phyloP scores from a whole-genome alignment of 2,888 invertebrate species.

The Melinaea menophilus region DNA sequence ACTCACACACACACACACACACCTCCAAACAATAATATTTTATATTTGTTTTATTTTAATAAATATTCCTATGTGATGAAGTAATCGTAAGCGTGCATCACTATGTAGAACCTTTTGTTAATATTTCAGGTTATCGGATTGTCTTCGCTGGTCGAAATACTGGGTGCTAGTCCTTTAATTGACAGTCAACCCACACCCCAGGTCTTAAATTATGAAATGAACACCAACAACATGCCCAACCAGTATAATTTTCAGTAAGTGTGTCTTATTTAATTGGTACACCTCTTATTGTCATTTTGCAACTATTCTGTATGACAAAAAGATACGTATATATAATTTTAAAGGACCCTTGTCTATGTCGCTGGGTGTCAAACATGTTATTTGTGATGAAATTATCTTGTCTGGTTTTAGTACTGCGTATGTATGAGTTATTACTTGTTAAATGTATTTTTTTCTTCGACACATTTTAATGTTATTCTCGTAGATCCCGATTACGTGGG shows the following conservation, averaged over 20 bases:
- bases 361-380: no score
- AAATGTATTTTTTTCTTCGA: no score
- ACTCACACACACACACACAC: conserved; percentile 29
- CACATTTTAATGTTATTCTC: no score
- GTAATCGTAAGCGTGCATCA: background rate
- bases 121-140: conserved; percentile 52
- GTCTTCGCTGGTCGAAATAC: conserved; percentile 41
- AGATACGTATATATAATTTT: no score
- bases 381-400: no score
- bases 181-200: conserved; percentile 50
- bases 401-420: no score
- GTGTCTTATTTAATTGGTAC: conserved; percentile 15
- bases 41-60: conserved; percentile 14
- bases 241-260: conserved; percentile 70
- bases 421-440: no score
- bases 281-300: no score
- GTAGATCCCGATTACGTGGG: no score
- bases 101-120: conserved; percentile 9
- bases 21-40: conserved; percentile 26
- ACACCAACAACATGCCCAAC: conserved; percentile 63
- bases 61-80: conserved; percentile 12
- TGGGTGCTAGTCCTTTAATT: conserved; percentile 45
- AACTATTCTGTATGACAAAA: no score
- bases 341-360: no score
- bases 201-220: conserved; percentile 55